phyloP scores from a whole-genome alignment of 2,797 vertebrate species.

The Trachurus trachurus region DNA sequence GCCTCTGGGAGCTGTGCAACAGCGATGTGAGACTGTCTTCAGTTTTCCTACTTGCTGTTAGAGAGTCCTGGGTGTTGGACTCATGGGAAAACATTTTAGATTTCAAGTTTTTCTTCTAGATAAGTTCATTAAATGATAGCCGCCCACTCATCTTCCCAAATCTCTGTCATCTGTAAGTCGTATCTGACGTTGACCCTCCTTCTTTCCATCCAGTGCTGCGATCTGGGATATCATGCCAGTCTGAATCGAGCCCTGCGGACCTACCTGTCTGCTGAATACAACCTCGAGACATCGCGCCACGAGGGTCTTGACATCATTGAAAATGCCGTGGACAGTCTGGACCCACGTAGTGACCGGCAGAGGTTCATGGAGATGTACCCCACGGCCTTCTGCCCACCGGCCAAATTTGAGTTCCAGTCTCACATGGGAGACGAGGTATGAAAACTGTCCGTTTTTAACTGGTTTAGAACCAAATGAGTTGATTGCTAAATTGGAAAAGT shows the following conservation, averaged over 20 bases:
- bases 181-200: neutral
- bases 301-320: constrained; percentile 99
- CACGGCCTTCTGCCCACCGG: constrained; percentile 94
- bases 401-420: constrained; percentile 97
- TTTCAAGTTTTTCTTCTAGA: neutral
- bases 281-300: constrained; percentile 97
- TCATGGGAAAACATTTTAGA: neutral
- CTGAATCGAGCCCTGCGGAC: constrained; percentile 96
- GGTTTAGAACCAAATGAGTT: neutral
- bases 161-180: neutral
- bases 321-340: constrained; percentile 97
- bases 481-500: neutral
- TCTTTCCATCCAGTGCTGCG: constrained; percentile 90
- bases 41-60: neutral
- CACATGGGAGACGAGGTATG: constrained; percentile 99
- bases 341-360: constrained; percentile 97
- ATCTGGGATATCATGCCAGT: constrained; percentile 97
- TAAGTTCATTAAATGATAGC: neutral
- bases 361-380: constrained; percentile 99
- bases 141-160: neutral
- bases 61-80: neutral
- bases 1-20: neutral
- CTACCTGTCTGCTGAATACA: constrained; percentile 98
- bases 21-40: neutral
- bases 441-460: neutral